Percentiles rank a stretch among this genome's conserved stretches.
phyloP scores from a whole-genome alignment of 2,888 invertebrate genomes.

The Pinctada fucata region DNA sequence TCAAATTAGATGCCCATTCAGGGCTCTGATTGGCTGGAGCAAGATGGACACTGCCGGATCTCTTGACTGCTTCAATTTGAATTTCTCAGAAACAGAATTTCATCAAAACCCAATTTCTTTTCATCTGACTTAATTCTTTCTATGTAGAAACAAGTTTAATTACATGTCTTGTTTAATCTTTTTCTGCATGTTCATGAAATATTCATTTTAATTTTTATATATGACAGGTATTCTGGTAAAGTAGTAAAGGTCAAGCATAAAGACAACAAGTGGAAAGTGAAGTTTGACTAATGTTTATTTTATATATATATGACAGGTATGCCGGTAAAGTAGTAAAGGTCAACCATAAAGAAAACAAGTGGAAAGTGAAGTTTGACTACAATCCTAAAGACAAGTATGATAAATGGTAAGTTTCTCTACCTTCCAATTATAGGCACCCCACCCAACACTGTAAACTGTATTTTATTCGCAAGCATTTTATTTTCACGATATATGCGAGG shows the following conservation, averaged over 20 bases:
- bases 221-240: constrained; percentile 62
- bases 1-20: too few relatives aligned
- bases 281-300: constrained; percentile 63
- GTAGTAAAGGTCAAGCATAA: constrained; percentile 66
- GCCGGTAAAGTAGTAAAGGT: constrained; percentile 66
- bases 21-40: too few relatives aligned
- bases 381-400: constrained; percentile 74
- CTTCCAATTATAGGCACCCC: neutral
- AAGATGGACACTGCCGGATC: too few relatives aligned
- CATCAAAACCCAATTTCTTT: too few relatives aligned
- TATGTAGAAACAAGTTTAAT: too few relatives aligned
- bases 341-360: constrained; percentile 62
- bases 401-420: constrained; percentile 69
- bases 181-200: too few relatives aligned
- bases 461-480: too few relatives aligned
- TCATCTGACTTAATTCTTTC: too few relatives aligned
- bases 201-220: too few relatives aligned
- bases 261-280: constrained; percentile 71
- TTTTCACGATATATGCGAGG: neutral
- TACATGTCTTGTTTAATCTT: too few relatives aligned
- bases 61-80: too few relatives aligned
- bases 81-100: too few relatives aligned
- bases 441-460: neutral
- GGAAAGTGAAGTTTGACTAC: constrained; percentile 74
- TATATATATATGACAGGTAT: constrained; percentile 54